These are phyloP conservation scores for Glyphotaelius pellucidus DNA, from an alignment of 2,888 invertebrate genomes.

Conservation along the genomic window DNA sequence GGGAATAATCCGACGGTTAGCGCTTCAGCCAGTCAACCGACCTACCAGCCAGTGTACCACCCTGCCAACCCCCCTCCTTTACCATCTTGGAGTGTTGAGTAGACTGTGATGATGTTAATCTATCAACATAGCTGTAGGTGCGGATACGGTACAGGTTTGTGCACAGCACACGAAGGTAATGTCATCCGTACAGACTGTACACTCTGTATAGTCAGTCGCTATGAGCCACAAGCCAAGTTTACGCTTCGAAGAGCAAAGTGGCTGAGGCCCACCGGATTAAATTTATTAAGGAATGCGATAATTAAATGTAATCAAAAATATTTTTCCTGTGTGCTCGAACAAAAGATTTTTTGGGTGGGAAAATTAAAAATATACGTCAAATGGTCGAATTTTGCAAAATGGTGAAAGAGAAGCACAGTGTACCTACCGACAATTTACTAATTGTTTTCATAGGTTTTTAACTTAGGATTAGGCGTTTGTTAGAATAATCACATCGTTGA, in stretches of 20 bases:
- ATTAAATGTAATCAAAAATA: not conserved
- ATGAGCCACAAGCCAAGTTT: not conserved
- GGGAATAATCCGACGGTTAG: constrained; percentile 33
- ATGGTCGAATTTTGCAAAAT: not conserved
- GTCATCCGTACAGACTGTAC: not conserved
- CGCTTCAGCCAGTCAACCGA: not conserved
- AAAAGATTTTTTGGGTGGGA: not conserved
- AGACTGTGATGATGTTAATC: not conserved
- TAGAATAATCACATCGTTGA: not conserved
- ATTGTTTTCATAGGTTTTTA: not conserved
- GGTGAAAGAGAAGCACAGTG: not conserved
- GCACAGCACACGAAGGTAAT: not conserved
- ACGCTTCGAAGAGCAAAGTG: constrained; percentile 11
- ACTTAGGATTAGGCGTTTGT: not conserved
- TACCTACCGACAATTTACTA: too few species aligned
- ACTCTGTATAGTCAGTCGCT: not conserved
- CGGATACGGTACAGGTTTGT: not conserved
- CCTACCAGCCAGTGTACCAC: not conserved
- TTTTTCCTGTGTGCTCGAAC: not conserved
- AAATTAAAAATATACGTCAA: not conserved
- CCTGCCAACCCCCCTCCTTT: not conserved
- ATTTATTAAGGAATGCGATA: not conserved
- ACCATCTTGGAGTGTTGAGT: not conserved
- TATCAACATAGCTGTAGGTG: not conserved
- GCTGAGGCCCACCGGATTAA: not conserved